These are phyloP conservation scores for Brachypterus glaber DNA, from an alignment of 2,888 invertebrate genomes.

Conservation along the genomic window DNA sequence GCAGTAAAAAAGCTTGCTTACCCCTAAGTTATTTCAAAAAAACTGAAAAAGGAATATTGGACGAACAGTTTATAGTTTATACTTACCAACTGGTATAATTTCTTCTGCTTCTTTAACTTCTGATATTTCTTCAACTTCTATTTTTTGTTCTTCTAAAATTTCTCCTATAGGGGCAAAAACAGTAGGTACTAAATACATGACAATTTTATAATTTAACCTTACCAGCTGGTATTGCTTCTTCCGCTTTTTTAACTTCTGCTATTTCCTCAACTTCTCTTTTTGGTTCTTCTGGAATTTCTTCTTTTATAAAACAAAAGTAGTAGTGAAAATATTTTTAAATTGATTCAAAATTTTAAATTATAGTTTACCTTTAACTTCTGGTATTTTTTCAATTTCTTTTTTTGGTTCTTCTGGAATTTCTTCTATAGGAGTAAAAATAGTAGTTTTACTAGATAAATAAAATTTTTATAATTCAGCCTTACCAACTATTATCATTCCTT, in stretches of 20 bases:
- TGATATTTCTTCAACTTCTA: not conserved
- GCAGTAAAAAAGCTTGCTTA: too few relatives aligned
- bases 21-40: too few relatives aligned
- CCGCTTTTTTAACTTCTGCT: not conserved
- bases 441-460: too few relatives aligned
- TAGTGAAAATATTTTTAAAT: not conserved
- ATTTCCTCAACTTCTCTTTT: not conserved
- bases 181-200: too few relatives aligned
- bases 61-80: too few relatives aligned
- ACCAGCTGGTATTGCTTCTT: constrained; percentile 1
- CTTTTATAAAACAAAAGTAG: too few relatives aligned
- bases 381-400: not conserved
- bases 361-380: constrained; percentile 1
- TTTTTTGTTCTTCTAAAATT: not conserved
- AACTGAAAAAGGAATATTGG: too few relatives aligned
- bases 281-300: constrained; percentile 1
- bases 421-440: too few relatives aligned
- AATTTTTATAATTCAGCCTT: too few relatives aligned
- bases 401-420: constrained; percentile 1
- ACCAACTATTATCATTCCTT: not conserved
- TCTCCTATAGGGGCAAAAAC: too few relatives aligned
- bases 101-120: not conserved
- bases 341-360: not conserved
- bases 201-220: too few relatives aligned
- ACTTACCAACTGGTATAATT: not conserved